A percentile compares a stretch with the other conserved stretches of the same genome.
Conservation (phyloP, 2,797 vertebrate genomes). For the Premnoplex brunnescens region DNA sequence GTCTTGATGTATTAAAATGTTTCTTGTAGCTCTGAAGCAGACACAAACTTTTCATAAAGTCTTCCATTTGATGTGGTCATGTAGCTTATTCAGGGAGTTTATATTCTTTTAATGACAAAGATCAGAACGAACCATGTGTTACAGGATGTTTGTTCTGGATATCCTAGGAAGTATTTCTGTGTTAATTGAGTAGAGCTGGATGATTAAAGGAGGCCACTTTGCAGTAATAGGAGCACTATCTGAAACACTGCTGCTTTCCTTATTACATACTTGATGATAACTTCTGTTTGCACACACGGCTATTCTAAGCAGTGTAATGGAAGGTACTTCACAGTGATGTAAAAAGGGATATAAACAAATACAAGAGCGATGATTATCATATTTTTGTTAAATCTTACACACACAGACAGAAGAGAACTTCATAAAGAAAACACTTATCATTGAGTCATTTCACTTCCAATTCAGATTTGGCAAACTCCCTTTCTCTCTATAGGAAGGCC, state of each 20-base stretch:
- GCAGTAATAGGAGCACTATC: background rate
- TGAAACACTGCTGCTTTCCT: background rate
- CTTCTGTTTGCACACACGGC: background rate
- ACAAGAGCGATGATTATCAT: rapidly evolving
- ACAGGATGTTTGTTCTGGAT: background rate
- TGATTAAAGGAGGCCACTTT: background rate
- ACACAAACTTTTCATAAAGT: background rate
- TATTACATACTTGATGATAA: background rate
- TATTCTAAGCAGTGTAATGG: background rate
- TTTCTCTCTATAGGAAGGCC: background rate
- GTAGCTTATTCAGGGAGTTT: background rate
- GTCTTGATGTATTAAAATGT: background rate
- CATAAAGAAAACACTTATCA: background rate
- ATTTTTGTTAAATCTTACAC: background rate
- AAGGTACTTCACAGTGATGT: background rate
- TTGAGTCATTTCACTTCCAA: background rate
- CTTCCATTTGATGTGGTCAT: background rate
- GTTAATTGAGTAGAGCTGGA: background rate
- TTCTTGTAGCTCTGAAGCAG: background rate
- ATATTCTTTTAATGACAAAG: background rate
- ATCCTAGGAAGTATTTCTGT: background rate
- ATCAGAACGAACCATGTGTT: background rate
- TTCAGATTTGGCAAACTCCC: background rate
- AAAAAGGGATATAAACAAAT: background rate
- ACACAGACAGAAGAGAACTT: background rate